Conservation (phyloP, 2,888 invertebrate genomes). For the Nephrotoma appendiculata region DNA sequence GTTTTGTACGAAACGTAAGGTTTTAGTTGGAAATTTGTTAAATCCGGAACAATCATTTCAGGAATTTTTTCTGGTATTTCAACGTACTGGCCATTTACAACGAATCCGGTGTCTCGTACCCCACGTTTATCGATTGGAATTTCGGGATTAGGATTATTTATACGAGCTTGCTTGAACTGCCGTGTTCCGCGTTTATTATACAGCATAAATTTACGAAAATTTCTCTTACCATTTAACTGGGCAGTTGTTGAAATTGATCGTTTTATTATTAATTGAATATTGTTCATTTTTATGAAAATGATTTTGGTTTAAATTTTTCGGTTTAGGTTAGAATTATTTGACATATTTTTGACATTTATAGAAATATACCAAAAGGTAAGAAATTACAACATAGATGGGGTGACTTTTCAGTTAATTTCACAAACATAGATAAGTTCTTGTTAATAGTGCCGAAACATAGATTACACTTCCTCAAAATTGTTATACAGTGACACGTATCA, state of each 20-base stretch:
- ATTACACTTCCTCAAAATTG: too few relatives aligned
- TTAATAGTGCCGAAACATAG: too few relatives aligned
- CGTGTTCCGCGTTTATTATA: conserved; percentile 62
- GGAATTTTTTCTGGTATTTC: conserved; percentile 78
- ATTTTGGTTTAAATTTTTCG: neutral
- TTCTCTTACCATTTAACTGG: conserved; percentile 49
- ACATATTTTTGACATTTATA: neutral
- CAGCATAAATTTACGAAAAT: conserved; percentile 66
- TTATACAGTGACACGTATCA: too few relatives aligned
- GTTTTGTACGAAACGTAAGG: conserved; percentile 88
- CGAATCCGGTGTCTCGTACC: conserved; percentile 47
- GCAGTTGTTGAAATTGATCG: conserved; percentile 38
- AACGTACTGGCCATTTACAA: conserved; percentile 39
- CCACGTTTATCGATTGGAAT: conserved; percentile 57
- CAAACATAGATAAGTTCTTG: too few relatives aligned
- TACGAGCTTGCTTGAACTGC: conserved; percentile 39
- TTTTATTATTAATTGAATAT: conserved; percentile 13
- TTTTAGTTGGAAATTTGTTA: conserved; percentile 68
- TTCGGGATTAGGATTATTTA: conserved; percentile 40
- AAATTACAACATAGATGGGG: neutral
- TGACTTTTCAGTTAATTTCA: neutral
- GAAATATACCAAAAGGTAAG: too few relatives aligned
- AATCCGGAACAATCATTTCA: conserved; percentile 81
- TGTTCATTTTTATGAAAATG: neutral
- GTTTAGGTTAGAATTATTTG: neutral